Percentiles rank a stretch among this genome's conserved stretches.
Evolutionary conservation across 2,113 vertebrate genomes (phyloP).

Genomic region (Onychostruthus taczanowskii): DNA sequence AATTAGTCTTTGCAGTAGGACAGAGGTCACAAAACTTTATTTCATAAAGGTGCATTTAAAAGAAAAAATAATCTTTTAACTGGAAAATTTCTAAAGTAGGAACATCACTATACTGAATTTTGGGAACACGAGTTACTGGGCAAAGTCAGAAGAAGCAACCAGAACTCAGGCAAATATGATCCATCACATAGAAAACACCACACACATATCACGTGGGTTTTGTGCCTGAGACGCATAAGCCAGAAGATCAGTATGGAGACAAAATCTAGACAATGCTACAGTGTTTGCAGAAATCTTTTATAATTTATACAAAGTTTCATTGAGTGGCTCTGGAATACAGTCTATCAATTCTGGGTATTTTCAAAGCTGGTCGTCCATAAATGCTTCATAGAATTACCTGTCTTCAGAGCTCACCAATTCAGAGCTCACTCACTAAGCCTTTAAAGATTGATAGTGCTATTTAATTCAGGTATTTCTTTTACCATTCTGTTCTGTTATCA

Average conservation of each 20-base stretch:
- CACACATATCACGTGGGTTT: rapidly evolving
- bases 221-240: neutral
- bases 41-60: neutral
- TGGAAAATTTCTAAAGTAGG: neutral
- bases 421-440: neutral
- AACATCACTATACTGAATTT: neutral
- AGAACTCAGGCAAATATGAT: neutral
- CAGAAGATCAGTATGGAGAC: neutral
- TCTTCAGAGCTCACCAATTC: neutral
- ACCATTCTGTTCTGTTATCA: neutral
- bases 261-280: neutral
- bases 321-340: neutral
- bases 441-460: neutral
- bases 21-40: neutral
- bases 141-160: neutral
- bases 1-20: neutral
- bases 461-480: neutral
- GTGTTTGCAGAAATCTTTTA: neutral
- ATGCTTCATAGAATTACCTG: neutral
- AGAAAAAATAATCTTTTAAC: neutral
- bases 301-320: neutral
- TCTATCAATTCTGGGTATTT: neutral
- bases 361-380: neutral
- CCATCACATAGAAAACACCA: neutral
- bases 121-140: neutral